phyloP scores from a whole-genome alignment of 1,140 invertebrate species.

The Lepidostoma basale region DNA sequence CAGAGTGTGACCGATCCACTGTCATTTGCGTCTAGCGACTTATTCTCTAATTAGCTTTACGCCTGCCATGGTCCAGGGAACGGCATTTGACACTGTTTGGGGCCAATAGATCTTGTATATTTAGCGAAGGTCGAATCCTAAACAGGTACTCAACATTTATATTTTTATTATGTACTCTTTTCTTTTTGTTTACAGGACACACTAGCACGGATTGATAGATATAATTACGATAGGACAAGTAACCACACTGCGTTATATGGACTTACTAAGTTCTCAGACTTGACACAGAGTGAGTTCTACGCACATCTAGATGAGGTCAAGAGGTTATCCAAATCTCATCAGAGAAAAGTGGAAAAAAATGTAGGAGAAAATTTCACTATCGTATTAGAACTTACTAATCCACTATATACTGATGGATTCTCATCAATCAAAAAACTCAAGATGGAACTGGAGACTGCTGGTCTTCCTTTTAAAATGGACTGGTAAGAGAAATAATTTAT shows the following conservation, averaged over 20 bases:
- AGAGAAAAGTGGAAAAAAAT: constrained; percentile 47
- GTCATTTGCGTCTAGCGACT: too few relatives aligned
- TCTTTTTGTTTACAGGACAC: constrained; percentile 68
- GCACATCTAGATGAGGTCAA: constrained; percentile 8
- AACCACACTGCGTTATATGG: constrained; percentile 71
- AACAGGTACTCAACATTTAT: too few relatives aligned
- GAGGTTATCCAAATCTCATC: constrained; percentile 8
- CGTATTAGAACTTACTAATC: not conserved
- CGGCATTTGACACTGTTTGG: too few relatives aligned
- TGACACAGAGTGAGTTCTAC: constrained; percentile 73
- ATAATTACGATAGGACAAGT: constrained; percentile 63
- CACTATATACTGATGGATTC: too few relatives aligned
- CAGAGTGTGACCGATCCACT: too few relatives aligned
- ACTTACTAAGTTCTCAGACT: constrained; percentile 75
- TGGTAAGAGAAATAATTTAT: constrained; percentile 54
- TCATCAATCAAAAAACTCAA: constrained; percentile 21
- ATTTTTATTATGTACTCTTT: too few relatives aligned
- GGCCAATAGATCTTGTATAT: too few relatives aligned
- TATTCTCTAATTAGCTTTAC: too few relatives aligned
- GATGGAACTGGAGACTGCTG: constrained; percentile 39
- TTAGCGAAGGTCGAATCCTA: too few relatives aligned
- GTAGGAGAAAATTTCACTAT: not conserved
- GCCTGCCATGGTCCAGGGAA: too few relatives aligned
- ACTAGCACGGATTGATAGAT: constrained; percentile 63
- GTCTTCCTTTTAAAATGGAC: constrained; percentile 53